phyloP scores from a whole-genome alignment of 2,113 vertebrate species.

The Pelmatolapia mariae region DNA sequence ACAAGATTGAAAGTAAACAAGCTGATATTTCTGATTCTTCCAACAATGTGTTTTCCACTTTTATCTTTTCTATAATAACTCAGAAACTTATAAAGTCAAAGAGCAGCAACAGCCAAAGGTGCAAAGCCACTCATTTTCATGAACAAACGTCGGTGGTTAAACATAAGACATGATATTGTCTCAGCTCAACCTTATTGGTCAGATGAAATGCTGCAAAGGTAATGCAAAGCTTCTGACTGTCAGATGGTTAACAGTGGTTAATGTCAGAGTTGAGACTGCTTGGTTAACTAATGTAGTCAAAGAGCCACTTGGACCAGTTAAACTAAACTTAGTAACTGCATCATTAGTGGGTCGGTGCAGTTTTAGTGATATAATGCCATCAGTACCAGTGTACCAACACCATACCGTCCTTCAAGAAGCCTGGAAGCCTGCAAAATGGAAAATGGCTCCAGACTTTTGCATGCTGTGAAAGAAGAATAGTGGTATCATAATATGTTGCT shows the following conservation, averaged over 20 bases:
- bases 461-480: background rate
- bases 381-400: background rate
- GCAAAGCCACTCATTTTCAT: background rate
- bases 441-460: background rate
- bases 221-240: background rate
- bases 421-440: background rate
- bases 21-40: background rate
- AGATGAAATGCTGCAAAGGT: background rate
- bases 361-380: background rate
- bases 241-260: background rate
- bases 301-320: fast-evolving
- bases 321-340: fast-evolving
- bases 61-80: background rate
- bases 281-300: background rate
- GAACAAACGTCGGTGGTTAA: background rate
- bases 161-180: fast-evolving
- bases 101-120: background rate
- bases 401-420: background rate
- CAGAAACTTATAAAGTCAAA: background rate
- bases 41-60: background rate
- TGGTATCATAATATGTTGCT: background rate
- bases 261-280: background rate
- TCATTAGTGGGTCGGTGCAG: background rate
- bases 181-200: background rate
- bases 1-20: background rate